phyloP scores from a whole-genome alignment of 2,888 invertebrate genomes.

The Galeruca laticollis region DNA sequence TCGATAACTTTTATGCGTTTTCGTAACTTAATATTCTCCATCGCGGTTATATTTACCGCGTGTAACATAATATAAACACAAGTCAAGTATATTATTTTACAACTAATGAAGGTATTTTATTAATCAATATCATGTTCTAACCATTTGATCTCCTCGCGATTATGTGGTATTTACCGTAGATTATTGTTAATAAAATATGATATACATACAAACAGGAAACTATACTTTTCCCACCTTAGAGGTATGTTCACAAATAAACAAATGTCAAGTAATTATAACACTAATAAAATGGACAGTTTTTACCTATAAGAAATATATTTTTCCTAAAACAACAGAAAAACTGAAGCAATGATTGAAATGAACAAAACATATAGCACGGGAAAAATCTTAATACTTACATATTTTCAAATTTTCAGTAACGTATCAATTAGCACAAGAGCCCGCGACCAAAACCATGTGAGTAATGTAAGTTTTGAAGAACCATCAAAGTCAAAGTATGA shows the following conservation, averaged over 20 bases:
- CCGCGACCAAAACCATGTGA: too few species aligned
- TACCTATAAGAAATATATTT: not conserved
- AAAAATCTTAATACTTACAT: too few species aligned
- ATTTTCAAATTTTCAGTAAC: too few species aligned
- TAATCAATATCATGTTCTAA: conserved; percentile 27
- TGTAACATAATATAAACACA: conserved; percentile 30
- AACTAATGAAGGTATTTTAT: conserved; percentile 33
- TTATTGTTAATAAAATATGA: conserved; percentile 13
- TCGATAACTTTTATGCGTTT: conserved; percentile 26
- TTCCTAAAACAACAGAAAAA: not conserved
- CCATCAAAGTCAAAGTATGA: too few species aligned
- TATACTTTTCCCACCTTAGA: not conserved
- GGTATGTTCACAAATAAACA: not conserved
- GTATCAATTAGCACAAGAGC: too few species aligned
- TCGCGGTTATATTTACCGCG: conserved; percentile 26
- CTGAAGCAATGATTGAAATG: too few species aligned
- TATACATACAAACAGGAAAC: not conserved
- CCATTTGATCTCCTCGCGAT: conserved; percentile 10
- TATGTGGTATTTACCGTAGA: conserved; percentile 13
- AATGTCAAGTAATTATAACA: not conserved
- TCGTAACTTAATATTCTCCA: conserved; percentile 23
- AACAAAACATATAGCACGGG: too few species aligned
- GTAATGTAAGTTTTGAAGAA: too few species aligned
- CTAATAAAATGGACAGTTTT: not conserved
- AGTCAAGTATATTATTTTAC: conserved; percentile 31